Evolutionary conservation across 2,888 invertebrate species (phyloP).

Genomic region (Acleris sparsana): DNA sequence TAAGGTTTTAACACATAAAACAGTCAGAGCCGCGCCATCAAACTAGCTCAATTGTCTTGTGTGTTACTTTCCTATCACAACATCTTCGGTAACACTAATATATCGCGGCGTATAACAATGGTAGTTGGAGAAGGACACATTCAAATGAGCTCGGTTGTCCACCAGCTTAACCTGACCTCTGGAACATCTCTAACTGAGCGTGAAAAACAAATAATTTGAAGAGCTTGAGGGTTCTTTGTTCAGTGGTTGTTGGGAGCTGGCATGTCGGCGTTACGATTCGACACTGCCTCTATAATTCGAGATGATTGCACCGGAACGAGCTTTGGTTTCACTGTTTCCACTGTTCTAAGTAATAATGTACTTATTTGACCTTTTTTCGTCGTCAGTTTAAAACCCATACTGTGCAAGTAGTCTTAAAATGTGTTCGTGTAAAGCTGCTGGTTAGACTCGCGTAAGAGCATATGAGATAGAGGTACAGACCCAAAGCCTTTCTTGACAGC

Average conservation of each 20-base stretch:
- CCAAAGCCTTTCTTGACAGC: no score
- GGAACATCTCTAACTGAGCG: conserved; percentile 14
- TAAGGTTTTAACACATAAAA: conserved; percentile 37
- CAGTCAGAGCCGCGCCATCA: conserved; percentile 36
- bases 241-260: conserved; percentile 45
- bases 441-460: no score
- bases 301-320: conserved; percentile 76
- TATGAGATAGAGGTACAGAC: no score
- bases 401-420: no score
- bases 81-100: conserved; percentile 59
- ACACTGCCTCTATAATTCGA: conserved; percentile 60
- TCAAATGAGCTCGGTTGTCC: conserved; percentile 46
- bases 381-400: no score
- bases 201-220: conserved; percentile 41
- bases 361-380: background rate
- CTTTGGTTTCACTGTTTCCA: conserved; percentile 58
- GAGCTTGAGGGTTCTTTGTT: conserved; percentile 37
- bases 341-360: conserved; percentile 38
- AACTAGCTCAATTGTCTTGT: conserved; percentile 44
- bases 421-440: no score
- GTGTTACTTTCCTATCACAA: conserved; percentile 51
- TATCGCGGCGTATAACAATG: conserved; percentile 65
- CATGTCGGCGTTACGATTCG: conserved; percentile 71
- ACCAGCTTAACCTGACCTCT: conserved; percentile 54
- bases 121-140: conserved; percentile 65